A percentile compares a stretch with the other conserved stretches of the same genome.
phyloP scores from a whole-genome alignment of 2,888 invertebrate genomes.

The Teleiodes luculella region DNA sequence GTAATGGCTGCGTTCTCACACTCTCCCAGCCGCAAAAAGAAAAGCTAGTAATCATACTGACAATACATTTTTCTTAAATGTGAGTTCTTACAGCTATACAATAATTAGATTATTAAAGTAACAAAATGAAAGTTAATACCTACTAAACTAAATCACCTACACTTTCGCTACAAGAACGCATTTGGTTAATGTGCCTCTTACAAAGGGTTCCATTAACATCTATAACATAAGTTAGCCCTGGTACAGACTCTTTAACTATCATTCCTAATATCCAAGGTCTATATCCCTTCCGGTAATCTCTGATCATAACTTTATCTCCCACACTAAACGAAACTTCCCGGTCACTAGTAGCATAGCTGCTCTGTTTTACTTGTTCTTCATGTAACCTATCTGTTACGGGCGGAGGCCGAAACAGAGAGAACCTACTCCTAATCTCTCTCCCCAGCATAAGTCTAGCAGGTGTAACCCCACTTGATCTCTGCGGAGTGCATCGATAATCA shows the following conservation, averaged over 20 bases:
- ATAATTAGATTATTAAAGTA: no score
- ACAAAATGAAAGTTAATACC: no score
- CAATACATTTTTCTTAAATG: no score
- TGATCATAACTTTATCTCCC: slow-evolving; percentile 18
- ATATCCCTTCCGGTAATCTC: neutral
- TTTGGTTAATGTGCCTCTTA: neutral
- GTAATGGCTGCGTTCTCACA: no score
- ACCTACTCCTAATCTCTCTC: slow-evolving; percentile 19
- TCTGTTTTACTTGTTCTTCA: neutral
- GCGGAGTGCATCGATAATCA: slow-evolving; percentile 4
- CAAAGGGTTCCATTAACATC: slow-evolving; percentile 13
- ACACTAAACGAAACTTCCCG: slow-evolving; percentile 8
- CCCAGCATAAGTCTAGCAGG: slow-evolving; percentile 19
- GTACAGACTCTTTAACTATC: slow-evolving; percentile 11
- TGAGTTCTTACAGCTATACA: no score
- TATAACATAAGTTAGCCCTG: slow-evolving; percentile 11
- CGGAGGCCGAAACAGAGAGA: slow-evolving; percentile 17
- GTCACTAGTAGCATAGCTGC: neutral
- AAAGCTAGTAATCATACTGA: no score
- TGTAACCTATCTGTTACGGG: slow-evolving; percentile 7
- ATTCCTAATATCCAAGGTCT: slow-evolving; percentile 16
- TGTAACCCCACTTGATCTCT: slow-evolving; percentile 15
- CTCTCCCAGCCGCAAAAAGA: no score
- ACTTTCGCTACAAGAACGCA: no score
- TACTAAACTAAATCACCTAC: no score